Evolutionary conservation across 2,797 vertebrate genomes (phyloP).

Genomic region (Tapera naevia): DNA sequence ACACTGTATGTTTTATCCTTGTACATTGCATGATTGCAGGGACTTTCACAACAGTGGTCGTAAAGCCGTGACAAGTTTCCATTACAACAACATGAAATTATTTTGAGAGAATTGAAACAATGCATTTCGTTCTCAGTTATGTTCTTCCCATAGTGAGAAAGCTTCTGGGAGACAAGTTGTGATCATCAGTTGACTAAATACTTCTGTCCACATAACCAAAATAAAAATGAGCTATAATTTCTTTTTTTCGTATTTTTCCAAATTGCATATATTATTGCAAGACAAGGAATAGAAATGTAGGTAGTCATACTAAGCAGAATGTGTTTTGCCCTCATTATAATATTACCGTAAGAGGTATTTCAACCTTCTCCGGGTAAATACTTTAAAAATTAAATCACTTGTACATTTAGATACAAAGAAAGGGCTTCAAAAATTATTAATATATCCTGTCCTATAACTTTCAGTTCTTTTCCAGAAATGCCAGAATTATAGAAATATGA

Average conservation of each 20-base stretch:
- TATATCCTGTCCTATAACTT: not conserved
- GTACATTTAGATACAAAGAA: not conserved
- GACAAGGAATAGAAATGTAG: not conserved
- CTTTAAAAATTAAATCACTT: not conserved
- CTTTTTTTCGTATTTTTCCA: not conserved
- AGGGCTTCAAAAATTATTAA: not conserved
- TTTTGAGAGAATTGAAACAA: not conserved
- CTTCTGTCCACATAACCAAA: not conserved
- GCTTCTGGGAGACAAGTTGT: not conserved
- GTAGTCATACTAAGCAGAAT: not conserved
- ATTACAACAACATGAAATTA: not conserved
- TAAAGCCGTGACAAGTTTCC: not conserved
- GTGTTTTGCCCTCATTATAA: not conserved
- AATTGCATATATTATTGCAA: not conserved
- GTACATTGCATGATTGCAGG: not conserved
- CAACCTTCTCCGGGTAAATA: not conserved
- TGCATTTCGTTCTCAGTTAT: not conserved
- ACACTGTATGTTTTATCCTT: fast-evolving
- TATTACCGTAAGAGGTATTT: not conserved
- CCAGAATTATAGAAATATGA: not conserved
- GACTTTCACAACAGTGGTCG: not conserved
- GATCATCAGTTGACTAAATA: not conserved
- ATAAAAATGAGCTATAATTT: not conserved
- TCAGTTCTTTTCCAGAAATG: not conserved
- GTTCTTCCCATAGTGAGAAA: not conserved